Conservation (phyloP, 2,888 invertebrate genomes). For the Nebria salina region DNA sequence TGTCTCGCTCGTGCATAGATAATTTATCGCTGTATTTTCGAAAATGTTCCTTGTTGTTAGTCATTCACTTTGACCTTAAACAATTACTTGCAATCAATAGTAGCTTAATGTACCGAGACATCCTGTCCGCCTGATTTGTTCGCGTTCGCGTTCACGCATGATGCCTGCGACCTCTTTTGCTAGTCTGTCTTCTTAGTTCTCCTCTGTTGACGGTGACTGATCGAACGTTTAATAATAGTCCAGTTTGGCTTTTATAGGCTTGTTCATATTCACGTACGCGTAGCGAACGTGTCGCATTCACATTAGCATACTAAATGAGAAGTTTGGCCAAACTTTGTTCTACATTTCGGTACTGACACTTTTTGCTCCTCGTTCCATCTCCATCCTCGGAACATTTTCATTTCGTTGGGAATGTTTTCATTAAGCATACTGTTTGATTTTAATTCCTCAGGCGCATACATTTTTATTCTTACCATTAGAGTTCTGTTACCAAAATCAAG, state of each 20-base stretch:
- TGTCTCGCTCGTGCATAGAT: background rate
- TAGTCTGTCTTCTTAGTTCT: background rate
- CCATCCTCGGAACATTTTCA: constrained; percentile 30
- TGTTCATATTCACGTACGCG: background rate
- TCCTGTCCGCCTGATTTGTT: background rate
- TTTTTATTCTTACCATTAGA: background rate
- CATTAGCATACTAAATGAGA: constrained; percentile 33
- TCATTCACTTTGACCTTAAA: constrained; percentile 25
- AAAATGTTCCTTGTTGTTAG: constrained; percentile 18
- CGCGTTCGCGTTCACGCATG: background rate
- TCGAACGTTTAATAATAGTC: constrained; percentile 1
- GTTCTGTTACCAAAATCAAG: background rate
- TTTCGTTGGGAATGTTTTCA: constrained; percentile 8
- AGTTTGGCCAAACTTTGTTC: constrained; percentile 22
- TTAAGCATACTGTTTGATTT: background rate
- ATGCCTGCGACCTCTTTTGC: constrained; percentile 5
- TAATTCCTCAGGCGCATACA: background rate
- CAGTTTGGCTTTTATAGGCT: background rate
- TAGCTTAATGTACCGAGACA: constrained; percentile 20
- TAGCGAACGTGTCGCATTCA: constrained; percentile 4
- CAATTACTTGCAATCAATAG: constrained; percentile 31
- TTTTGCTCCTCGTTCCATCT: constrained; percentile 12
- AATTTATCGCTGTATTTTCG: constrained; percentile 19
- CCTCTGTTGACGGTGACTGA: constrained; percentile 1
- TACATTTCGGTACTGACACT: constrained; percentile 24